Base-by-base conservation (phyloP, 2,888 invertebrate species). In the Anarsia innoxiella region DNA sequence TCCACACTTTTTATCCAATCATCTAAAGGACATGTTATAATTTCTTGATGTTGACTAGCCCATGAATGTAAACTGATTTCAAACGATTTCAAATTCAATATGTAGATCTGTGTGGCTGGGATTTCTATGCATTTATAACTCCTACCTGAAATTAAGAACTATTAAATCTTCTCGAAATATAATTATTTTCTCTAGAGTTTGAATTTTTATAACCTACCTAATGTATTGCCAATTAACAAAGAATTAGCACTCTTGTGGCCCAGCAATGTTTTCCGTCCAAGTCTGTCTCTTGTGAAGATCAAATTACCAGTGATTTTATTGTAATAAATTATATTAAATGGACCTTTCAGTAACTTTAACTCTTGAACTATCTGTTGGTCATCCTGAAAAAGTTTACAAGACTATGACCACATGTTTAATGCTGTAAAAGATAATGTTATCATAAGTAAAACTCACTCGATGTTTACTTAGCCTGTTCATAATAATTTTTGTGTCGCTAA, bases 211-310 rank as follows among this genome's bases (percentile, higher is more conserved):
- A 2, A 29, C 48, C 59, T 68, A 83, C 86, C 74, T 44, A 88
- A 80, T 12, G 87, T 86, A 77, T 88, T 90, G 40, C 86, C 82
- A 15, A 89, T 59, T 35, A 87, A 53, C 37, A 85, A 51, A 11
- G 71, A 60, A 15, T 66, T 53, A 8, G 74, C 50, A 42, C 67
- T 64, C 51, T 75, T 70, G 50, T 89, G 86, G 31, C 92, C 70
- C 26, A 97, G 73, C 31, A 98, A 77, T 66, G 96, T 95, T 58
- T 94, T 91, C 49, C 97, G 86, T 23, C 97, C 97, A 63, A 94
- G 89, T 48, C 87, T 86, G 72, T 98, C 97, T 59, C 97, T 87
- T 1, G 91, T 91, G 74, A 97, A 95, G 85, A 92, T 95, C 26
- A 97, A 51, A 9, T 67, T 64, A 27, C 87, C 73, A 0, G 64